These are phyloP conservation scores for Chrysogorgia sp. DNA, from an alignment of 92 coral and sea anemone genomes.

Conservation along the genomic window DNA sequence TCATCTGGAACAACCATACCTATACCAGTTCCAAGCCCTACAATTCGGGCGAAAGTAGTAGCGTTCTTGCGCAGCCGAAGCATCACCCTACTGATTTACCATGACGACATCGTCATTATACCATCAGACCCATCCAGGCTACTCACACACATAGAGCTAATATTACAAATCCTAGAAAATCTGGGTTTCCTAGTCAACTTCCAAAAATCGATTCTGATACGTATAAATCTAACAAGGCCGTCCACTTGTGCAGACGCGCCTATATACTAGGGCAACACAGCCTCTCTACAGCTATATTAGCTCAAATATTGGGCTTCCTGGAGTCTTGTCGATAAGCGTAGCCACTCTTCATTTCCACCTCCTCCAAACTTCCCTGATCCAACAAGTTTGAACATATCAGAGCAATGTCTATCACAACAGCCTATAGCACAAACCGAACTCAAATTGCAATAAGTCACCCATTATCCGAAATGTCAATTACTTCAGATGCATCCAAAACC, in stretches of 20 bases:
- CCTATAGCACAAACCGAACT: conserved; percentile 39
- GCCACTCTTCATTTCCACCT: conserved; percentile 49
- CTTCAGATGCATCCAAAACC: conserved; percentile 54
- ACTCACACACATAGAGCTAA: conserved; percentile 27
- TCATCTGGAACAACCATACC: conserved; percentile 44
- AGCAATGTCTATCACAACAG: conserved; percentile 17
- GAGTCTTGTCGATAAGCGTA: conserved; percentile 52
- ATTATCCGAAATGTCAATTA: conserved; percentile 37
- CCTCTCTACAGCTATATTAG: conserved; percentile 41
- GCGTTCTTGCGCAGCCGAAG: conserved; percentile 55
- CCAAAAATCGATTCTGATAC: conserved; percentile 39
- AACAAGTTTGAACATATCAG: conserved; percentile 35
- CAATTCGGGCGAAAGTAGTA: conserved; percentile 39
- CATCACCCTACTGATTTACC: conserved; percentile 48
- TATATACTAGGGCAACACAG: background rate
- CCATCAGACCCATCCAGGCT: conserved; percentile 34
- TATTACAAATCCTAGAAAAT: conserved; percentile 20
- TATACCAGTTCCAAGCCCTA: conserved; percentile 43
- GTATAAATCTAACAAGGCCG: conserved; percentile 26
- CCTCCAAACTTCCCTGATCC: conserved; percentile 33
- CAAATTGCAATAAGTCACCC: conserved; percentile 42
- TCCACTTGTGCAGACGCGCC: conserved; percentile 22
- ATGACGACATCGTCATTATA: conserved; percentile 58
- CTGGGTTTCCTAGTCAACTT: conserved; percentile 55
- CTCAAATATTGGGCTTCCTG: conserved; percentile 38